phyloP scores from a whole-genome alignment of 2,888 invertebrate genomes.

The Augochlorella aurata region DNA sequence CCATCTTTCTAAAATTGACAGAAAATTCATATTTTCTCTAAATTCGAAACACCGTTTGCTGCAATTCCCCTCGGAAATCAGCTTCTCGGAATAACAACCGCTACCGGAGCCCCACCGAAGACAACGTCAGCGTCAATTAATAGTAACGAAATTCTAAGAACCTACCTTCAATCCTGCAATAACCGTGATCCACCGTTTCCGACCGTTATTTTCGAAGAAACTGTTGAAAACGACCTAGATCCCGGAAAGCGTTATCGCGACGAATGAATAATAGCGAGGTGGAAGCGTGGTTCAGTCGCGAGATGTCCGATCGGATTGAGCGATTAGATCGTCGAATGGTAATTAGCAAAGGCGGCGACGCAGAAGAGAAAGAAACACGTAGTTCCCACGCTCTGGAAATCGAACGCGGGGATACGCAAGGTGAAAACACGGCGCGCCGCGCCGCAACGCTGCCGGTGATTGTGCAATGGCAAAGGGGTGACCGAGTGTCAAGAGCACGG shows the following conservation, averaged over 20 bases:
- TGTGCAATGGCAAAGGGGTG: slow-evolving; percentile 67
- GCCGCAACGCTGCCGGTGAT: slow-evolving; percentile 44
- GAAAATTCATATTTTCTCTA: neutral
- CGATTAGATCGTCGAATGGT: slow-evolving; percentile 32
- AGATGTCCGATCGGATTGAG: slow-evolving; percentile 9
- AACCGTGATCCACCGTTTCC: too few species aligned
- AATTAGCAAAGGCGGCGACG: slow-evolving; percentile 17
- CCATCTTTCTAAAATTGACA: neutral
- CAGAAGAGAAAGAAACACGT: slow-evolving; percentile 14
- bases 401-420: slow-evolving; percentile 24
- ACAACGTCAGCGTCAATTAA: too few species aligned
- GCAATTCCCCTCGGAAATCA: too few species aligned
- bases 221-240: neutral
- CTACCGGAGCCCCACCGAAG: too few species aligned
- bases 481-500: slow-evolving; percentile 71
- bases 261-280: neutral
- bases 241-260: neutral
- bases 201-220: neutral
- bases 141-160: too few species aligned
- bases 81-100: too few species aligned
- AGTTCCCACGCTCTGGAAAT: slow-evolving; percentile 43
- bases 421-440: slow-evolving; percentile 24
- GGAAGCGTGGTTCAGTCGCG: neutral
- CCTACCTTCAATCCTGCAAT: too few species aligned
- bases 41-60: too few species aligned